phyloP scores from a whole-genome alignment of 2,113 vertebrate species.

The Eleginops maclovinus region DNA sequence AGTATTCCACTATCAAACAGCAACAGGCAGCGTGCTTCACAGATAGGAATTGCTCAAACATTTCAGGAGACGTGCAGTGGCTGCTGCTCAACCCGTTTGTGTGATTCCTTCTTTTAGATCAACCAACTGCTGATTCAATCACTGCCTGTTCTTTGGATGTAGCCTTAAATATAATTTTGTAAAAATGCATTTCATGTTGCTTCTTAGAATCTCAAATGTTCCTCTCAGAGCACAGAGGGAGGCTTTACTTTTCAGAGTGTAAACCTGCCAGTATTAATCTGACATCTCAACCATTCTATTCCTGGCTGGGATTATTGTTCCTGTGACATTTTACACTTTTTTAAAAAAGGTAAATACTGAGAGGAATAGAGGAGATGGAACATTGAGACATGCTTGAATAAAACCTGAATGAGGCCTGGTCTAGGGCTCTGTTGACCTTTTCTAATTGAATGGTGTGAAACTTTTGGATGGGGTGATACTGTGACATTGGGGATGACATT shows the following conservation, averaged over 20 bases:
- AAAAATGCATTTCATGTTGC: background rate
- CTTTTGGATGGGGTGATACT: constrained; percentile 44
- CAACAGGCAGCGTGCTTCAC: background rate
- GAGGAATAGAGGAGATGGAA: constrained; percentile 45
- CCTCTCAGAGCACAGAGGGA: background rate
- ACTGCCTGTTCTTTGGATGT: background rate
- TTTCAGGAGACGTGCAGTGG: background rate
- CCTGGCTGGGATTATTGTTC: constrained; percentile 53
- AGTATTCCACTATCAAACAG: background rate
- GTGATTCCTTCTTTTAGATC: background rate
- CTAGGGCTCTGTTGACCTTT: constrained; percentile 73
- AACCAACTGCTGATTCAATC: background rate
- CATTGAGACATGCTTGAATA: constrained; percentile 56
- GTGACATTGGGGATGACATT: constrained; percentile 61
- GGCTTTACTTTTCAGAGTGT: constrained; percentile 36
- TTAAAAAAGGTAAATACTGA: constrained; percentile 61
- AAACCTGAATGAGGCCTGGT: constrained; percentile 59
- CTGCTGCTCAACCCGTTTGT: background rate
- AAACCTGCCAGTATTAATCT: constrained; percentile 32
- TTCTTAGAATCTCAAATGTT: background rate
- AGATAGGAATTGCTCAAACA: constrained; percentile 9
- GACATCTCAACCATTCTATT: constrained; percentile 31
- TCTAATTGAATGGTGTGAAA: constrained; percentile 72
- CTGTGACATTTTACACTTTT: constrained; percentile 64
- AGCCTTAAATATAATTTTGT: background rate